Evolutionary conservation across 2,888 invertebrate species (phyloP), one percentile per base, ranked within the genome.

Genomic region (Ophion obscuratus): DNA sequence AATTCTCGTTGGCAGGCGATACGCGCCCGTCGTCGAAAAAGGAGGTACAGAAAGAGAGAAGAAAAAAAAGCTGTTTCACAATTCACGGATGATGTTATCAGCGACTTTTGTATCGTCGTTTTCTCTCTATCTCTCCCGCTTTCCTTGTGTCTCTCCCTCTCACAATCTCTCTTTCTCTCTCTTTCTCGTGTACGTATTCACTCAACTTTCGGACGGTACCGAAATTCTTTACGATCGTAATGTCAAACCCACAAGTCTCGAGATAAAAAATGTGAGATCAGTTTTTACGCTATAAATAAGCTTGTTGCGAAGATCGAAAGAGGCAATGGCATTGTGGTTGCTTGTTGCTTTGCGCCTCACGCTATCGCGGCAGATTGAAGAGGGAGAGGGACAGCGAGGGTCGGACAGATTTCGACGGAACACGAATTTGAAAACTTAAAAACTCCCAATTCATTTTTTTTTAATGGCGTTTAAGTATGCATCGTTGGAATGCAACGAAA

Each of bases 221-320:
- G 68, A 62, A 70, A 67, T 57, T 73, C 47, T 47, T 67, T 53
- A 20, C n/a, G 9, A 61, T 59, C n/a, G 40, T 27, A 44, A 67
- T 67, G 53, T 11, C 75, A 59, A 70, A 61, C 68, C 47, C 10
- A 78, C 40, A 70, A 82, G 31, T 78, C 85, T 57, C 14, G 40
- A 70, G 74, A 81, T 81, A 74, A 68, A 73, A 64, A 40, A 81
- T 80, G 44, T 59, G 44, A 31, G 66, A 77, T 73, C 17, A 44
- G 59, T 24, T 47, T 81, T 80, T 64, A 70, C 80, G 71, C 83
- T 81, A 83, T 74, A 77, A 80, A 83, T 80, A 81, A 74, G n/a
- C 27, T n/a, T 66, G 61, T 44, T 57, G 67, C n/a, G n/a, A 14
- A 81, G 53, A 73, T 77, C 24, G 53, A 53, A 53, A 40, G 3